A percentile compares a stretch with the other conserved stretches of the same genome.
These are phyloP conservation scores for Corythoichthys intestinalis DNA, from an alignment of 2,113 vertebrate genomes.

Conservation along the genomic window DNA sequence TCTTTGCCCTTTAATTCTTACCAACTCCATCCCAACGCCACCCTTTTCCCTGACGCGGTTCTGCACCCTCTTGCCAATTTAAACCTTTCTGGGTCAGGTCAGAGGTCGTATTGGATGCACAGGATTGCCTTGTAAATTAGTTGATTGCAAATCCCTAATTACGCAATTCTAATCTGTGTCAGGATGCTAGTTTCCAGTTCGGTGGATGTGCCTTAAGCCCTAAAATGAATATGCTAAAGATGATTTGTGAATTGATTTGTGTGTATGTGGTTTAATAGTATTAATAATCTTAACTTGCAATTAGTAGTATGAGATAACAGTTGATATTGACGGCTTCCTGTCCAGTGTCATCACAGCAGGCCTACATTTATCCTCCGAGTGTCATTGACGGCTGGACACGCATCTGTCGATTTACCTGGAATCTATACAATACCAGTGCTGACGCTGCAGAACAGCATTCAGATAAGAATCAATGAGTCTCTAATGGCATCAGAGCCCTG, in stretches of 20 bases:
- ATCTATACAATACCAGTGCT: conserved; percentile 49
- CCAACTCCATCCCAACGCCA: background rate
- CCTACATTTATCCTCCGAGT: conserved; percentile 36
- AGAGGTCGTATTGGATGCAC: conserved; percentile 46
- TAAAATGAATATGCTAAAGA: conserved; percentile 26
- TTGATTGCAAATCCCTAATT: conserved; percentile 83
- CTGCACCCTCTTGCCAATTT: background rate
- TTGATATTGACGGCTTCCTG: conserved; percentile 33
- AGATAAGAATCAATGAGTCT: conserved; percentile 45
- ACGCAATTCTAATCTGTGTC: conserved; percentile 73
- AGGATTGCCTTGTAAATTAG: conserved; percentile 77
- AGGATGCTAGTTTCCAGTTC: conserved; percentile 69
- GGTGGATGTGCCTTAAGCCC: conserved; percentile 60
- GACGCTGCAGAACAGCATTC: conserved; percentile 48
- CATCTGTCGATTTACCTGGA: conserved; percentile 47
- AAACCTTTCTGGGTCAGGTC: conserved; percentile 50
- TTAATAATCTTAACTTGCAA: conserved; percentile 30
- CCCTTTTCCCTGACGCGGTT: background rate
- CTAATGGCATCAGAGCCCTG: conserved; percentile 48
- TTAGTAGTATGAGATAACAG: conserved; percentile 22
- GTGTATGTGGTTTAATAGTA: conserved; percentile 11
- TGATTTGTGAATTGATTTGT: background rate
- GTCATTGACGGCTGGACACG: conserved; percentile 35
- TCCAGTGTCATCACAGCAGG: conserved; percentile 8
- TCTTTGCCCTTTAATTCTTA: conserved; percentile 17